Evolutionary conservation across 2,113 vertebrate genomes (phyloP).

Genomic region (Siphamia tubifer): DNA sequence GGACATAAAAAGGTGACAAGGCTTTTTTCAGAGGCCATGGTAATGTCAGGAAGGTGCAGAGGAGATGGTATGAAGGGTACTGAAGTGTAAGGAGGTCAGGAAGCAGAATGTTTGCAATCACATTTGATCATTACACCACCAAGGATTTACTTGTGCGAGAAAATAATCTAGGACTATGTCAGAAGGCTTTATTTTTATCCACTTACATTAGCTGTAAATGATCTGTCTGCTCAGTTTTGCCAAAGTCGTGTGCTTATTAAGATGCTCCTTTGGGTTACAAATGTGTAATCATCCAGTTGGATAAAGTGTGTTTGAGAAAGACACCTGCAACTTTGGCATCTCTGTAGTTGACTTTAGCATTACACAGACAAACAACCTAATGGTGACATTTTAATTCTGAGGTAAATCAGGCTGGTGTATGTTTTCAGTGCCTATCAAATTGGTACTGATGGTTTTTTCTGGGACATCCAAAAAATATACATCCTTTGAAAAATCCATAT

Average conservation of each 20-base stretch:
- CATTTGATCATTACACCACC: neutral
- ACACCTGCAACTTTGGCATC: neutral
- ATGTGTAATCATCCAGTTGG: neutral
- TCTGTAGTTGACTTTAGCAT: neutral
- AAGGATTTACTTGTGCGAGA: neutral
- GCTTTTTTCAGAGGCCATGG: conserved; percentile 8
- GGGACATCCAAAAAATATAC: too few species aligned
- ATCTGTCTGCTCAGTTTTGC: neutral
- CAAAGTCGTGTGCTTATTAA: neutral
- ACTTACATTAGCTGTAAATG: conserved; percentile 6
- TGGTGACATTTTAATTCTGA: too few species aligned
- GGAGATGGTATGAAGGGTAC: conserved; percentile 6
- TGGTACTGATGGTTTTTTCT: too few species aligned
- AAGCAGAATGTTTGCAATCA: neutral
- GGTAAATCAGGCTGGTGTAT: too few species aligned
- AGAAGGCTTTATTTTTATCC: neutral
- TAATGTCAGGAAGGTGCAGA: conserved; percentile 26
- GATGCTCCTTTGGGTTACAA: neutral
- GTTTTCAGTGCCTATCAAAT: too few species aligned
- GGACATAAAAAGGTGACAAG: conserved; percentile 10
- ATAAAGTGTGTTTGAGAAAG: neutral
- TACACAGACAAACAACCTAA: neutral
- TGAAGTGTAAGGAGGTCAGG: conserved; percentile 12
- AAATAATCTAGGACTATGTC: neutral
- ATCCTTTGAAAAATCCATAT: too few species aligned